Base-by-base conservation (phyloP, 1,140 invertebrate species). In the Listronotus oregonensis region DNA sequence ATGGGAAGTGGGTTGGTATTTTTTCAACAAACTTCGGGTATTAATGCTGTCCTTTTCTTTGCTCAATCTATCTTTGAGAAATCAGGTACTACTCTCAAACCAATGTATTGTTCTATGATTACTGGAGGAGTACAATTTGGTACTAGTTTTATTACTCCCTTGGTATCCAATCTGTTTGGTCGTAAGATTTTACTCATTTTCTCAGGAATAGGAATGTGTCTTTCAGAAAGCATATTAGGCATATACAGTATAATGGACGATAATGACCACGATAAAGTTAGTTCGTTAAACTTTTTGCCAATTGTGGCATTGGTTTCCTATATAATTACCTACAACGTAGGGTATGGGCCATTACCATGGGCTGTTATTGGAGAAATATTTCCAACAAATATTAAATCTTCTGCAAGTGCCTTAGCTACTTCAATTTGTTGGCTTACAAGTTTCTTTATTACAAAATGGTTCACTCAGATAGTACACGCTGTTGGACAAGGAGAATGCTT, bases 361-460 rank as follows among this genome's bases (percentile, higher is more conserved):
- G 86, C 92, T 0, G 85, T 96, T 27, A 89, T 94, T 84, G 89
- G 88, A 2, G 91, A 96, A 79, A 85, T 95, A 68, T 91, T 94
- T 70, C 87, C 93, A 1, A 81, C 87, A 0, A 86, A 89, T 68
- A 85, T 92, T 1, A 90, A 92, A 75, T 88, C 90, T 0, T 80
- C 85, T 4, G 92, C 91, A 1, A 88, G 89, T 0, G 86, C 89
- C 0, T 81, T 92, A 4, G 89, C 90, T 0, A 88, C 92, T 0
- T 86, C 87, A 37, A 83, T 86, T 58, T 94, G 91, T 72, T 96
- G 93, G 93, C 72, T 85, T 0, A 79, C 91, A 40, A 90, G 86
- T 0, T 96, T 95, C 76, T 56, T 95, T 21, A 83, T 94, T 8
- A 94, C 92, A 0, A 89, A 89, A 71, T 88, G 85, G 71, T 94